Evolutionary conservation across 2,797 vertebrate species (phyloP).

Genomic region (Leptoclinus maculatus): DNA sequence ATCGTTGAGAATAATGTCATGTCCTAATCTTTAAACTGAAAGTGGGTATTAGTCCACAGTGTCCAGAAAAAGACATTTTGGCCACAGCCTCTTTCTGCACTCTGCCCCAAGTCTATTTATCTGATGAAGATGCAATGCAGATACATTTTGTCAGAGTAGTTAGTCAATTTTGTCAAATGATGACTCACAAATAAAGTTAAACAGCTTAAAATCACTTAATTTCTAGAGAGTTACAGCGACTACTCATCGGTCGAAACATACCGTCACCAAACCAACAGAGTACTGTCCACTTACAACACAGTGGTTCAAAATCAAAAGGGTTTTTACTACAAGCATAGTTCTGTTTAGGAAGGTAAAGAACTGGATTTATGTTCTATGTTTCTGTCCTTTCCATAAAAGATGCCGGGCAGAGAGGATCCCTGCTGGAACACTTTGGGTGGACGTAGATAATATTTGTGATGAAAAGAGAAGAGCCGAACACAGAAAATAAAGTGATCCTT

Average conservation of each 20-base stretch:
- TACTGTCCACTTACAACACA: slow-evolving; percentile 29
- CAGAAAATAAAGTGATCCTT: slow-evolving; percentile 74
- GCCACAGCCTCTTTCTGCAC: neutral
- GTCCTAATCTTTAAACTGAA: neutral
- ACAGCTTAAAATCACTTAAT: too few relatives aligned
- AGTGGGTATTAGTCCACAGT: neutral
- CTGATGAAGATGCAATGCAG: neutral
- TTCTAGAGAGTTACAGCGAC: slow-evolving; percentile 26
- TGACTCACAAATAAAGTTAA: too few relatives aligned
- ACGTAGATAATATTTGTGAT: slow-evolving; percentile 64
- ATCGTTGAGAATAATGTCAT: neutral
- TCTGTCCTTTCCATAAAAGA: slow-evolving; percentile 56
- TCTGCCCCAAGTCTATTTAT: neutral
- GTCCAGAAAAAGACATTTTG: too few relatives aligned
- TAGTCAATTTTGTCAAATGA: neutral
- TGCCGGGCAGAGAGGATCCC: slow-evolving; percentile 36
- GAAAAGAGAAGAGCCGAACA: slow-evolving; percentile 63
- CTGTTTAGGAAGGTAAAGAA: slow-evolving; percentile 44
- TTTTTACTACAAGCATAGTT: slow-evolving; percentile 45
- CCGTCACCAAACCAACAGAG: slow-evolving; percentile 43
- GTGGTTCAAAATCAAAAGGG: slow-evolving; percentile 26
- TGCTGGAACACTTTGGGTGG: slow-evolving; percentile 49
- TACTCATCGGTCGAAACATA: slow-evolving; percentile 27
- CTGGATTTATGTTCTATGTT: slow-evolving; percentile 63
- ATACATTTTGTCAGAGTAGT: neutral